Evolutionary conservation across 2,888 invertebrate genomes (phyloP).

Genomic region (Litoditis marina): DNA sequence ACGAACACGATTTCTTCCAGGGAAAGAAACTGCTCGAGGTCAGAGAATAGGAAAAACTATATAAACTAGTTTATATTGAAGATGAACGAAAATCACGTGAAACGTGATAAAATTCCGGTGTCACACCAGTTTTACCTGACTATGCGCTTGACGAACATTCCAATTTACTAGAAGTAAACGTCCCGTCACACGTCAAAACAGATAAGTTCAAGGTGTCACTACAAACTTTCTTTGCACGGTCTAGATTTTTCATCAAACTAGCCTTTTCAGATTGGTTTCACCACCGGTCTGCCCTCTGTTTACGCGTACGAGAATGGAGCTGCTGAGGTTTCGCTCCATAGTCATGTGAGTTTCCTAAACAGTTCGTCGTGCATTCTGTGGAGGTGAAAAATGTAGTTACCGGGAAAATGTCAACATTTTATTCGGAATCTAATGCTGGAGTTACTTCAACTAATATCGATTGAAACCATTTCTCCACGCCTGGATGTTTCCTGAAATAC

Average conservation of each 20-base stretch:
- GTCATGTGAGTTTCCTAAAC: slow-evolving; percentile 17
- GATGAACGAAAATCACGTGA: not conserved
- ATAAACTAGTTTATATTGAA: not conserved
- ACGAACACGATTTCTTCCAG: slow-evolving; percentile 53
- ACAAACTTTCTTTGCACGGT: not conserved
- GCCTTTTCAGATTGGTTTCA: slow-evolving; percentile 45
- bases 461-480: too few species aligned
- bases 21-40: slow-evolving; percentile 53
- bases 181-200: not conserved
- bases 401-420: too few species aligned
- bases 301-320: slow-evolving; percentile 54
- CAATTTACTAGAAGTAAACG: not conserved
- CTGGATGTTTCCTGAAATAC: too few species aligned
- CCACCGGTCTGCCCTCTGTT: slow-evolving; percentile 54
- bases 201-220: not conserved
- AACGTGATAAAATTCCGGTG: not conserved
- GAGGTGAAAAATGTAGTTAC: too few species aligned
- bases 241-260: not conserved
- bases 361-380: too few species aligned
- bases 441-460: too few species aligned
- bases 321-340: slow-evolving; percentile 45
- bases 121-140: not conserved
- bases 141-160: not conserved
- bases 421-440: too few species aligned
- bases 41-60: not conserved